These are phyloP conservation scores for Beaufortia kweichowensis DNA, from an alignment of 2,113 vertebrate genomes.

Conservation along the genomic window DNA sequence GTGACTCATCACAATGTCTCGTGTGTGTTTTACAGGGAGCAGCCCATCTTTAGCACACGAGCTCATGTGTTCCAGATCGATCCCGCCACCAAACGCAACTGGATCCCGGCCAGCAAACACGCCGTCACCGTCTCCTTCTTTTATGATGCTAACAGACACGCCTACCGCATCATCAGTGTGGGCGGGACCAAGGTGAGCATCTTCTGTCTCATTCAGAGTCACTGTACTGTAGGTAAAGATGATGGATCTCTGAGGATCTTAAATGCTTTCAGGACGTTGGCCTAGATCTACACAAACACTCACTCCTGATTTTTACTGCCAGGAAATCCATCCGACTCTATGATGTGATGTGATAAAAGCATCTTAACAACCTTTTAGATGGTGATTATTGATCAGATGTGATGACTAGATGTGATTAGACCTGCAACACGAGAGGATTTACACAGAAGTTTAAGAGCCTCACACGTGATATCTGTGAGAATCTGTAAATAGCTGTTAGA, in stretches of 20 bases:
- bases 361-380: not conserved
- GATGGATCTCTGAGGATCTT: too few species aligned
- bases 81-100: constrained; percentile 91
- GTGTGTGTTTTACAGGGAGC: constrained; percentile 79
- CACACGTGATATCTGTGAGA: constrained; percentile 7
- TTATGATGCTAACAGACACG: constrained; percentile 87
- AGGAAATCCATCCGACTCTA: constrained; percentile 12
- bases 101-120: constrained; percentile 96
- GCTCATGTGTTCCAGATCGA: constrained; percentile 98
- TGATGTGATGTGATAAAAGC: not conserved
- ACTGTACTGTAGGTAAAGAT: too few species aligned
- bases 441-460: not conserved
- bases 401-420: constrained; percentile 1
- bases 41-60: constrained; percentile 93
- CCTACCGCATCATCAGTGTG: constrained; percentile 97
- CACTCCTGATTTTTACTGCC: not conserved
- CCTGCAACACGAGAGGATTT: not conserved
- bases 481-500: not conserved
- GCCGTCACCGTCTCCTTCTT: constrained; percentile 94
- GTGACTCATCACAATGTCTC: not conserved
- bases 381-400: not conserved
- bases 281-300: too few species aligned
- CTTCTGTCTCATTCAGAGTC: not conserved
- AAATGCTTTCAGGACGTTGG: too few species aligned
- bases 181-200: constrained; percentile 90